Evolutionary conservation across 2,797 vertebrate species (phyloP), one percentile per base, ranked within the genome.

Genomic region (Spea hammondii): DNA sequence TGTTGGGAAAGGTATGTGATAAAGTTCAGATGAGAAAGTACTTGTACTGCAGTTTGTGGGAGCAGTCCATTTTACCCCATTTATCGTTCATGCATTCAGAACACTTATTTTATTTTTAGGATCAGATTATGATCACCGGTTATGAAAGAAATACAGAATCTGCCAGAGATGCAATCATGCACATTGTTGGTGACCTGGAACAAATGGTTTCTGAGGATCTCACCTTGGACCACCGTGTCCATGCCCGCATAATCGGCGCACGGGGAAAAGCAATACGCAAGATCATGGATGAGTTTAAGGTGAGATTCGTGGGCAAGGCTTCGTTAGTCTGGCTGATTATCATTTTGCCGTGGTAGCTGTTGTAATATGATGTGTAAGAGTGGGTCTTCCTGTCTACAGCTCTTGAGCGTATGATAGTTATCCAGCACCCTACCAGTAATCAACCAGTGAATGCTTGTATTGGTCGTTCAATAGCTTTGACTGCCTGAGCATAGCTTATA

Each of bases 211-310:
- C 94, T 0, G 97, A 99, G 89, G 95, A 98, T 5, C 95, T 99
- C 83, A 94, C 92, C 0, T 89, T 99, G 85, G 97, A 99, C 90
- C 95, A 95, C 89, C 94, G 94, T 5, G 96, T 99, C 53, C 98
- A 99, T 0, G 97, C 98, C 2, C 96, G 98, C 82, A 96, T 99
- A 80, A 99, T 99, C 0, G 98, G 98, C 0, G 97, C 94, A 11
- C 95, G 97, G 0, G 98, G 98, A 73, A 99, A 98, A 88, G 97
- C 96, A 86, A 97, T 99, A 86, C 97, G 96, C 80, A 99, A 95
- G 86, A 96, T 99, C 89, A 99, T 99, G 98, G 97, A 99, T 47
- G 97, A 99, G 79, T 99, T 97, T 89, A 99, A 98, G 94, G 98
- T 98, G 83, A 89, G 90, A 32, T 32, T 32, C 2, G 32, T 32